Conservation (phyloP, 2,888 invertebrate species). For the Eupithecia dodoneata region DNA sequence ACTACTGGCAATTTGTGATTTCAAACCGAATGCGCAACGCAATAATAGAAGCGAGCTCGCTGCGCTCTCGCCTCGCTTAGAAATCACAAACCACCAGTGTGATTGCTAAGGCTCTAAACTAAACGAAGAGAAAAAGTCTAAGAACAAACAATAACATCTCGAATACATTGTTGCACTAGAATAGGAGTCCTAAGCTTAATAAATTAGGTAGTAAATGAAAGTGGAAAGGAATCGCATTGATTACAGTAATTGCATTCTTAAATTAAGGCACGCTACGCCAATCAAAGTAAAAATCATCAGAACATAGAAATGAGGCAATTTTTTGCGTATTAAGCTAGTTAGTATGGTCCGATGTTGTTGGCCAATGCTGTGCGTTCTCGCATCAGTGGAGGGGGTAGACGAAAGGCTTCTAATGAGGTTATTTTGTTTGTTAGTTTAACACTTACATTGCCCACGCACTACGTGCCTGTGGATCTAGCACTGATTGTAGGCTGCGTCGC, state of each 20-base stretch:
- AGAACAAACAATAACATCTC: not conserved
- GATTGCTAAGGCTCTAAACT: too few species aligned
- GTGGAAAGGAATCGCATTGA: not conserved
- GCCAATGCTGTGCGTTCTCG: conserved; percentile 44
- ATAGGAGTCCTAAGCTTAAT: not conserved
- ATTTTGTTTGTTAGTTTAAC: not conserved
- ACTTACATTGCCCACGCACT: not conserved
- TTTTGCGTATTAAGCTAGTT: conserved; percentile 41
- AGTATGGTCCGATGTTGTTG: conserved; percentile 43
- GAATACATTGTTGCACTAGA: not conserved
- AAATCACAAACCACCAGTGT: too few species aligned
- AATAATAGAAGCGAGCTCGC: too few species aligned
- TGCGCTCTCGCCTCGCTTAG: too few species aligned
- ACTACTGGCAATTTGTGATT: too few species aligned
- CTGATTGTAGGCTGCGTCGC: too few species aligned
- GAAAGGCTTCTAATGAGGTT: not conserved
- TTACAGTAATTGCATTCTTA: conserved; percentile 8
- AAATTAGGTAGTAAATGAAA: conserved; percentile 4
- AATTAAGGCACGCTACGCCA: conserved; percentile 22
- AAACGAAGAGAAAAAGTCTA: too few species aligned
- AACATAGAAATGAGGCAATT: conserved; percentile 33
- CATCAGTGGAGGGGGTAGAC: conserved; percentile 41
- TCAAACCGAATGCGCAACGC: too few species aligned
- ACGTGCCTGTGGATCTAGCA: not conserved
- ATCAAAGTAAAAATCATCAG: conserved; percentile 20